Percentiles rank a stretch among this genome's conserved stretches.
phyloP scores from a whole-genome alignment of 2,888 invertebrate genomes.

The Hirtodrosophila histrioides region DNA sequence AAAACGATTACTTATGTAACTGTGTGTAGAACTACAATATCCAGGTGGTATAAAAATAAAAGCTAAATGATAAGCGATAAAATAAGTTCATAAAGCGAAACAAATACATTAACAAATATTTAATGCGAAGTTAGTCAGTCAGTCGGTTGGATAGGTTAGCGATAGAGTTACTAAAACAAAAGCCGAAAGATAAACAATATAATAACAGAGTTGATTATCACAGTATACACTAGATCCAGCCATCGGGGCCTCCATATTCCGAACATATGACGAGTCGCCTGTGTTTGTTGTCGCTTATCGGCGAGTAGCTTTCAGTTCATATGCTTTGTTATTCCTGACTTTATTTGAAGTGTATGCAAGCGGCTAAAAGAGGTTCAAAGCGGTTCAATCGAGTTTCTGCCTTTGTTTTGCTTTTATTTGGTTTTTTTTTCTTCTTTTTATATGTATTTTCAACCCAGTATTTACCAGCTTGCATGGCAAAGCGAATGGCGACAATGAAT shows the following conservation, averaged over 20 bases:
- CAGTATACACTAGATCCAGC: conserved; percentile 3
- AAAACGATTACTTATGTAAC: neutral
- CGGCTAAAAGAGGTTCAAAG: conserved; percentile 49
- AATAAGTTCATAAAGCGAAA: conserved; percentile 19
- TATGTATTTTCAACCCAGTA: conserved; percentile 16
- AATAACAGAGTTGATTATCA: conserved; percentile 16
- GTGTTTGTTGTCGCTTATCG: conserved; percentile 37
- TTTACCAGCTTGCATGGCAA: conserved; percentile 27
- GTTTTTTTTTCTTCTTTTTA: conserved; percentile 1
- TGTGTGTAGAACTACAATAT: neutral
- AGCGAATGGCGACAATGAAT: conserved; percentile 42
- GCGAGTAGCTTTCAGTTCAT: conserved; percentile 21
- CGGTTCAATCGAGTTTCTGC: conserved; percentile 46
- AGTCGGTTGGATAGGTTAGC: neutral
- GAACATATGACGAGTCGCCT: conserved; percentile 12
- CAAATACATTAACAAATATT: conserved; percentile 22
- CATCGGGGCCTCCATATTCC: neutral
- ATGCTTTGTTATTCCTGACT: conserved; percentile 38
- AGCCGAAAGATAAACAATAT: conserved; percentile 25
- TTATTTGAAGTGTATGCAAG: conserved; percentile 36
- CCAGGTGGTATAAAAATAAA: conserved; percentile 11
- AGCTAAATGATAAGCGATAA: conserved; percentile 12
- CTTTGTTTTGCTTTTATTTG: conserved; percentile 24
- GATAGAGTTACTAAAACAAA: conserved; percentile 32
- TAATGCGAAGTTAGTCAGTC: neutral